These are phyloP conservation scores for Elysia crispata DNA, from an alignment of 2,888 invertebrate genomes.

Conservation along the genomic window DNA sequence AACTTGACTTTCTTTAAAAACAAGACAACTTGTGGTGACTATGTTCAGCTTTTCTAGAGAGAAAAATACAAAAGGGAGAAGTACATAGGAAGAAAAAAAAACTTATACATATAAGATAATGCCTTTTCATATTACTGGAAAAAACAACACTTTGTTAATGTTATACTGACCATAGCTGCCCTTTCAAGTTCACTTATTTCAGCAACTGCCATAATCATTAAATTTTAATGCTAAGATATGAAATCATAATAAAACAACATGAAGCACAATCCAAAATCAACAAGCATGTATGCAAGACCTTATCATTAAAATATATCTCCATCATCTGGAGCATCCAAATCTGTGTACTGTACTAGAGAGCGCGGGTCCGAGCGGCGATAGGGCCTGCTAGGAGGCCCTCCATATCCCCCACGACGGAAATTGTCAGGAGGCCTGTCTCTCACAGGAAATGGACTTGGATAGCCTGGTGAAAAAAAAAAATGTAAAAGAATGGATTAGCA, in stretches of 20 bases:
- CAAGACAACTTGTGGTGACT: not conserved
- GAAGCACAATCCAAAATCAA: not conserved
- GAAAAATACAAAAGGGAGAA: no score
- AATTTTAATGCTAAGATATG: not conserved
- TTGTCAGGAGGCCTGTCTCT: conserved; percentile 40
- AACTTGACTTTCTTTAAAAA: not conserved
- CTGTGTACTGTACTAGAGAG: conserved; percentile 91
- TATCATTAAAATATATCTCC: conserved; percentile 84
- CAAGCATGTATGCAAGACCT: not conserved
- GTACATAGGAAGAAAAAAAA: not conserved
- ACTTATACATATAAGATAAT: not conserved
- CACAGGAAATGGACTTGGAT: conserved; percentile 44
- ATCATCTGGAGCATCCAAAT: conserved; percentile 91
- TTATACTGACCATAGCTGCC: no score
- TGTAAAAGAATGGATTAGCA: not conserved
- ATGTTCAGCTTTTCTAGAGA: not conserved
- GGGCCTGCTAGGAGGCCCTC: conserved; percentile 46
- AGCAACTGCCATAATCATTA: not conserved
- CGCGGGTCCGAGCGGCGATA: conserved; percentile 79
- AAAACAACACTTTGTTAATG: no score
- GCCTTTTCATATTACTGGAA: no score
- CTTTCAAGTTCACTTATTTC: no score
- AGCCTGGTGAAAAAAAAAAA: conserved; percentile 2
- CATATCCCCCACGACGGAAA: conserved; percentile 35
- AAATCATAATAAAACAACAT: not conserved